Evolutionary conservation across 2,113 vertebrate genomes (phyloP).

Genomic region (Galemys pyrenaicus): DNA sequence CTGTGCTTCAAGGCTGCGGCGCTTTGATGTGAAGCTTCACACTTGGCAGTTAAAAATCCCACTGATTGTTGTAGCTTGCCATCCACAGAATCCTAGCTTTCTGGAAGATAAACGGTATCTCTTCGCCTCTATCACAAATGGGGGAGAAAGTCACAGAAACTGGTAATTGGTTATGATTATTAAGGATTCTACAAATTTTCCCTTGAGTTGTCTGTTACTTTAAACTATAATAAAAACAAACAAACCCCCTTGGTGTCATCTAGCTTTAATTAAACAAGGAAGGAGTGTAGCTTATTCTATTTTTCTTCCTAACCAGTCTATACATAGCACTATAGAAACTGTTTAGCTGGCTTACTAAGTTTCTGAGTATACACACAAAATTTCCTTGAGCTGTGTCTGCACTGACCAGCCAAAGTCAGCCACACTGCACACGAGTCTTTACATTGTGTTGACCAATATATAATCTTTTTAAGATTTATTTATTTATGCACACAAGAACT

Average conservation of each 20-base stretch:
- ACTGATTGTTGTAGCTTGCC: conserved; percentile 22
- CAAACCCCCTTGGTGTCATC: neutral
- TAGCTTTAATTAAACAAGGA: conserved; percentile 58
- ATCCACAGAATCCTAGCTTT: neutral
- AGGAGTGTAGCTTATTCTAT: neutral
- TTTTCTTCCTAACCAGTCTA: neutral
- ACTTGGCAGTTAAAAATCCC: neutral
- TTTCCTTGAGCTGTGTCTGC: neutral
- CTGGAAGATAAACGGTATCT: conserved; percentile 26
- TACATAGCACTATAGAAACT: neutral
- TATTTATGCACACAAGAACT: too few relatives aligned
- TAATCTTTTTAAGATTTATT: too few relatives aligned
- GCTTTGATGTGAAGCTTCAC: conserved; percentile 45
- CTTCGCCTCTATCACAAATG: conserved; percentile 27
- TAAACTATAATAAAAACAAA: conserved; percentile 4
- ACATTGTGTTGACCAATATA: neutral
- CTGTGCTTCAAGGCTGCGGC: neutral
- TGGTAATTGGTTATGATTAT: conserved; percentile 44
- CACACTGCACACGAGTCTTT: neutral
- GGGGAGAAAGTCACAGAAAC: conserved; percentile 58
- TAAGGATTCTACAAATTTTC: neutral
- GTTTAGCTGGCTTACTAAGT: neutral
- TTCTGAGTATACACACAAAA: neutral
- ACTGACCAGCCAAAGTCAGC: neutral
- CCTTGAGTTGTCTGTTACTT: conserved; percentile 20